Conservation (phyloP, 2,113 vertebrate genomes). For the Pelmatolapia mariae region DNA sequence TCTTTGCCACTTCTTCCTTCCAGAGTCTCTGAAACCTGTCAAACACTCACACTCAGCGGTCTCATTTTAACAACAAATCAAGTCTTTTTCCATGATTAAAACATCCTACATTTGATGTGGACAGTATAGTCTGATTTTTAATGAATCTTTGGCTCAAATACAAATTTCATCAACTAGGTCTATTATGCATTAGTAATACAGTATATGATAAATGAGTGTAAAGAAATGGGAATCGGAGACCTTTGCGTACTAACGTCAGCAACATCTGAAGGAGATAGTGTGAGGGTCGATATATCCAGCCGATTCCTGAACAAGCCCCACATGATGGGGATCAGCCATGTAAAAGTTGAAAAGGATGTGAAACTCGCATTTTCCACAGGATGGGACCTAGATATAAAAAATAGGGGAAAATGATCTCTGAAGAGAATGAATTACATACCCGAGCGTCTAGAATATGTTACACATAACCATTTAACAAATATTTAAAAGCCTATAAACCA, state of each 20-base stretch:
- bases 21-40: conserved; percentile 68
- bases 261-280: conserved; percentile 60
- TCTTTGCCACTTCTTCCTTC: conserved; percentile 68
- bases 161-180: not conserved
- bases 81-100: not conserved
- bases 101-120: not conserved
- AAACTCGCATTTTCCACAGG: conserved; percentile 73
- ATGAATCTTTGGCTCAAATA: not conserved
- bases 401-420: not conserved
- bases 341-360: conserved; percentile 67
- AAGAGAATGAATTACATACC: not conserved
- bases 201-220: not conserved
- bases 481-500: not conserved
- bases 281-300: conserved; percentile 51
- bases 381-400: conserved; percentile 45
- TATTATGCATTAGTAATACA: not conserved
- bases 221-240: conserved; percentile 16
- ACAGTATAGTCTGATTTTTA: not conserved
- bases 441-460: too few relatives aligned
- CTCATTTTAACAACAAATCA: not conserved
- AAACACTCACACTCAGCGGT: not conserved
- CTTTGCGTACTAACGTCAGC: conserved; percentile 61
- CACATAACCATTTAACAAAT: not conserved
- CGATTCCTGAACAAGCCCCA: conserved; percentile 61
- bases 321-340: conserved; percentile 76